Percentiles rank a stretch among this genome's conserved stretches.
phyloP scores from a whole-genome alignment of 2,888 invertebrate species.

The Monoplex corrugatus region DNA sequence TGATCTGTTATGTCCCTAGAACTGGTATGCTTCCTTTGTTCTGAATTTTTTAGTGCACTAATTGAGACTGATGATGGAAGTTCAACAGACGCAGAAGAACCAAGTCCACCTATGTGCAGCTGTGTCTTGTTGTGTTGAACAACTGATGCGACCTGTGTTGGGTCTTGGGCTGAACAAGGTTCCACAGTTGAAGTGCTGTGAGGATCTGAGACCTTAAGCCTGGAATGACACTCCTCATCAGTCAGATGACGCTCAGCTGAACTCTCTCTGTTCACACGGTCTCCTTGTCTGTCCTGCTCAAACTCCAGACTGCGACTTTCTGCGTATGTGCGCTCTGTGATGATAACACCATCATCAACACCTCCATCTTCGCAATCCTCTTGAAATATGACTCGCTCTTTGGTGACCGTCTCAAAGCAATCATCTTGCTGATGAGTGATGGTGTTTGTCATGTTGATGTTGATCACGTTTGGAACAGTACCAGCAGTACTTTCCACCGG shows the following conservation, averaged over 20 bases:
- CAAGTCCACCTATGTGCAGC: not conserved
- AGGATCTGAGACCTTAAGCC: conserved; percentile 32
- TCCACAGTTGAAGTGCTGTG: too few relatives aligned
- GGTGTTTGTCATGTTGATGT: conserved; percentile 68
- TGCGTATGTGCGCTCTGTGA: conserved; percentile 56
- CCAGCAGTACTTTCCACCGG: not conserved
- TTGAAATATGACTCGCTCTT: conserved; percentile 61
- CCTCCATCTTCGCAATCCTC: conserved; percentile 51
- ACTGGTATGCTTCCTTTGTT: not conserved
- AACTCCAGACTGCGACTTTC: conserved; percentile 59
- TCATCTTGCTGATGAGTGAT: conserved; percentile 63
- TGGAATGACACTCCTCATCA: conserved; percentile 51
- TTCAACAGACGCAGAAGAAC: not conserved
- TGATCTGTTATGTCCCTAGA: not conserved
- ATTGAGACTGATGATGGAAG: not conserved
- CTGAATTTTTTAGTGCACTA: too few relatives aligned
- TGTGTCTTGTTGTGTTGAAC: not conserved
- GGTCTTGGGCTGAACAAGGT: not conserved
- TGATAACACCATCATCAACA: conserved; percentile 41
- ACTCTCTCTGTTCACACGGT: conserved; percentile 55
- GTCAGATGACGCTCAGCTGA: conserved; percentile 56
- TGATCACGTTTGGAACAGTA: conserved; percentile 66
- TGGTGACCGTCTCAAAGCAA: conserved; percentile 57
- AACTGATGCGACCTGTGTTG: not conserved
- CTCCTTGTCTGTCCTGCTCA: conserved; percentile 58